phyloP scores from a whole-genome alignment of 2,113 vertebrate species.

The Eudyptes chrysolophus region DNA sequence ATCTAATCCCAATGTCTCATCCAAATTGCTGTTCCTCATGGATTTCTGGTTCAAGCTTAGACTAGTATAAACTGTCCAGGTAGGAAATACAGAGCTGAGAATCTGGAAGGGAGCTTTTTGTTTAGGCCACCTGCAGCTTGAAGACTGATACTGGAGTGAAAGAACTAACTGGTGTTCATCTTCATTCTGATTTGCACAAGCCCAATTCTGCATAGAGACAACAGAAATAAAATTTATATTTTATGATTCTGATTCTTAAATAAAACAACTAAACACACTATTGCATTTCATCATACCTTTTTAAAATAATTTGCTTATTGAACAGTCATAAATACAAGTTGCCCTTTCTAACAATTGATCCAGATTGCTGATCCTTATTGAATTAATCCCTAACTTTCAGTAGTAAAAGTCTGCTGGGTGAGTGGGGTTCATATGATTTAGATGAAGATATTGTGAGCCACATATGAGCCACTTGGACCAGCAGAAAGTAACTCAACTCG shows the following conservation, averaged over 20 bases:
- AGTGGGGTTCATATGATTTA: background rate
- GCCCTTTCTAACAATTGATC: background rate
- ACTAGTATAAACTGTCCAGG: background rate
- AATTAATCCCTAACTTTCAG: background rate
- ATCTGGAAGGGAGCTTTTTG: background rate
- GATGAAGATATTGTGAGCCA: background rate
- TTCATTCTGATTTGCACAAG: background rate
- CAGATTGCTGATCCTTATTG: background rate
- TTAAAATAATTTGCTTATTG: background rate
- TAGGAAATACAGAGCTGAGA: background rate
- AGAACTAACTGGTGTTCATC: background rate
- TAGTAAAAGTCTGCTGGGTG: background rate
- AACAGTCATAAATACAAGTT: background rate
- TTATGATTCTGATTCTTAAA: background rate
- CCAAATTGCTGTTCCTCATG: background rate
- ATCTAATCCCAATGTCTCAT: background rate
- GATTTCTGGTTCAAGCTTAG: background rate
- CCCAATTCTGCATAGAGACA: background rate
- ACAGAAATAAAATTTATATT: background rate
- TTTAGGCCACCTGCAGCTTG: background rate
- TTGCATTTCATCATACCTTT: background rate
- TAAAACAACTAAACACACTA: background rate
- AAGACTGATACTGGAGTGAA: background rate
- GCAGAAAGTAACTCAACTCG: background rate
- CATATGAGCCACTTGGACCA: fast-evolving